Conservation (phyloP, 2,888 invertebrate genomes). For the Chalcosyrphus nemorum region DNA sequence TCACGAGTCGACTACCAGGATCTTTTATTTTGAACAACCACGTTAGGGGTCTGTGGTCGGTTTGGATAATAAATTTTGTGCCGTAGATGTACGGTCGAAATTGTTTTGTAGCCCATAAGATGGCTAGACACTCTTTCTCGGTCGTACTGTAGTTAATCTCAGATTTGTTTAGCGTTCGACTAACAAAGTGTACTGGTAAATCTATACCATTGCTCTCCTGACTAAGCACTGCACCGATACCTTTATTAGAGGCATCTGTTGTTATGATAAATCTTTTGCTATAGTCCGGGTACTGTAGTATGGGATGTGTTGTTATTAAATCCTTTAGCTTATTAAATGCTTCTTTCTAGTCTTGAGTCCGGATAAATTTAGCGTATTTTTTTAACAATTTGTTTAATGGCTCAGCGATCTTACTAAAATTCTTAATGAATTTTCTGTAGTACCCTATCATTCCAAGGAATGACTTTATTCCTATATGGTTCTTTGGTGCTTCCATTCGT, state of each 20-base stretch:
- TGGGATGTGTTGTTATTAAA: not conserved
- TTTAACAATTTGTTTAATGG: not conserved
- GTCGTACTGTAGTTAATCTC: conserved; percentile 60
- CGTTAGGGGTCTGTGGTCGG: conserved; percentile 54
- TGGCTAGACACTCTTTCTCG: conserved; percentile 9
- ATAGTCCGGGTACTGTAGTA: not conserved
- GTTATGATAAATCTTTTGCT: conserved; percentile 18
- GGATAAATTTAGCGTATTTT: not conserved
- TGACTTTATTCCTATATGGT: not conserved
- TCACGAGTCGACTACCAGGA: conserved; percentile 47
- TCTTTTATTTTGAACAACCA: conserved; percentile 55
- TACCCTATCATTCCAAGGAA: not conserved
- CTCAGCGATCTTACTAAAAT: not conserved
- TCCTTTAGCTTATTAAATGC: not conserved
- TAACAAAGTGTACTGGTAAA: conserved; percentile 39
- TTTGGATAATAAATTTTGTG: not conserved
- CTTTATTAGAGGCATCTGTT: conserved; percentile 36
- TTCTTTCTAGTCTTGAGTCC: not conserved
- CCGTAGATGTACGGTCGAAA: not conserved
- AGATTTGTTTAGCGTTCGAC: conserved; percentile 14
- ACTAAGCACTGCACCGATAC: conserved; percentile 25
- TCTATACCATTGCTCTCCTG: conserved; percentile 14
- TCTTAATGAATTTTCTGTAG: not conserved
- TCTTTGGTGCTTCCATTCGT: not conserved
- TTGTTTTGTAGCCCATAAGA: not conserved